A percentile compares a stretch with the other conserved stretches of the same genome.
These are phyloP conservation scores for Acronicta alni DNA, from an alignment of 2,888 invertebrate genomes.

Conservation along the genomic window DNA sequence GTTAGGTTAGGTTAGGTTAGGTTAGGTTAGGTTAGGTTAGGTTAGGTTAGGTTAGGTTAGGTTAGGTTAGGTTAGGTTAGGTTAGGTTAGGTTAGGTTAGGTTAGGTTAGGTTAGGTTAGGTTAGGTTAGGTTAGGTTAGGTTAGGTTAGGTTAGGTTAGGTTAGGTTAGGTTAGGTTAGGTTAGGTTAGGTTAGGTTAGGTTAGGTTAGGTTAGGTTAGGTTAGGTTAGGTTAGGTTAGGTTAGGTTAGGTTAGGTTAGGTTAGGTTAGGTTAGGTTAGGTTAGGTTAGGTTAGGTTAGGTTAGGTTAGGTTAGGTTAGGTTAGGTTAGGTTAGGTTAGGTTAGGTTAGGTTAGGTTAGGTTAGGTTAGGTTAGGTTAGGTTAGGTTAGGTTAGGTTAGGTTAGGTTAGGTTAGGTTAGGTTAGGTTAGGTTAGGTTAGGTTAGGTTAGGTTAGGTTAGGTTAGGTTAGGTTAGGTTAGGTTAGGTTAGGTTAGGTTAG, in stretches of 20 bases:
- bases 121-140: slow-evolving; percentile 7
- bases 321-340: slow-evolving; percentile 7
- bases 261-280: slow-evolving; percentile 7
- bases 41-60: slow-evolving; percentile 7
- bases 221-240: slow-evolving; percentile 6
- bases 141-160: slow-evolving; percentile 7
- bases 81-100: slow-evolving; percentile 7
- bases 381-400: slow-evolving; percentile 7
- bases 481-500: slow-evolving; percentile 10
- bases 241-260: slow-evolving; percentile 7
- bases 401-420: slow-evolving; percentile 7
- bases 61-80: slow-evolving; percentile 7
- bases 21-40: slow-evolving; percentile 6
- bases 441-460: slow-evolving; percentile 1
- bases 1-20: slow-evolving; percentile 4
- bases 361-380: slow-evolving; percentile 7
- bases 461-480: slow-evolving; percentile 8
- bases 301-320: slow-evolving; percentile 7
- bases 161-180: slow-evolving; percentile 7
- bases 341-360: slow-evolving; percentile 7
- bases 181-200: slow-evolving; percentile 7
- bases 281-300: slow-evolving; percentile 7
- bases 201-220: slow-evolving; percentile 7
- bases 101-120: slow-evolving; percentile 7
- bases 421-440: slow-evolving; percentile 3